Evolutionary conservation across 30 jellyfish, hydroid and myxozoan species (phyloP), one percentile per base, ranked within the genome.

Genomic region (Nemopilema nomurai): DNA sequence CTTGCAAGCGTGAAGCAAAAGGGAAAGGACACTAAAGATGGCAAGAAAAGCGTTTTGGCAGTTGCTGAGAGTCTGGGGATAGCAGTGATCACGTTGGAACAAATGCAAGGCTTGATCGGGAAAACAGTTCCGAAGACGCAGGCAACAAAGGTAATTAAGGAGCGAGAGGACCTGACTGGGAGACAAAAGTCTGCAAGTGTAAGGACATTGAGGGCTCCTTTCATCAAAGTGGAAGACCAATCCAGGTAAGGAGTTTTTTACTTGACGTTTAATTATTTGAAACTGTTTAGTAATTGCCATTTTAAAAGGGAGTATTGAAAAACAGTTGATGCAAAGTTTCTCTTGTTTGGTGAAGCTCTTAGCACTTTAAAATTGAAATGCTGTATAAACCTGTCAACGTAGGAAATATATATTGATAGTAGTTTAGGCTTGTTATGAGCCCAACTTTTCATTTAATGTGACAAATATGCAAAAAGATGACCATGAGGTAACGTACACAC

Each of bases 201-300:
- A 17, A 21, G 86, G 27, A 67, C 71, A 26, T 79, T 83, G 8
- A 57, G 29, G 25, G 23, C 86, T 18, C 92, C 92, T 26, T 83
- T 83, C 49, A 13, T 83, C 64, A 83, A 83, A 49, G 76, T 83
- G 19, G 92, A 83, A 28, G 92, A 83, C 49, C 70, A 32, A 28
- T 52, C 92, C 28, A 83, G 86, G 86, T 83, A 79, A 25, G 57
- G 57, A n/a, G n/a, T n/a, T n/a, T n/a, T n/a, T n/a, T n/a, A n/a
- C n/a, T n/a, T n/a, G n/a, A n/a, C n/a, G n/a, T n/a, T n/a, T n/a
- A n/a, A n/a, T n/a, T n/a, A n/a, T n/a, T n/a, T n/a, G n/a, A n/a
- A n/a, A n/a, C n/a, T n/a, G n/a, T n/a, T n/a, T n/a, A n/a, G n/a
- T n/a, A n/a, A n/a, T n/a, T n/a, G n/a, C n/a, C n/a, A n/a, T n/a